These are phyloP conservation scores for Sporophila hypoxantha DNA, from an alignment of 2,113 vertebrate genomes.

Conservation along the genomic window DNA sequence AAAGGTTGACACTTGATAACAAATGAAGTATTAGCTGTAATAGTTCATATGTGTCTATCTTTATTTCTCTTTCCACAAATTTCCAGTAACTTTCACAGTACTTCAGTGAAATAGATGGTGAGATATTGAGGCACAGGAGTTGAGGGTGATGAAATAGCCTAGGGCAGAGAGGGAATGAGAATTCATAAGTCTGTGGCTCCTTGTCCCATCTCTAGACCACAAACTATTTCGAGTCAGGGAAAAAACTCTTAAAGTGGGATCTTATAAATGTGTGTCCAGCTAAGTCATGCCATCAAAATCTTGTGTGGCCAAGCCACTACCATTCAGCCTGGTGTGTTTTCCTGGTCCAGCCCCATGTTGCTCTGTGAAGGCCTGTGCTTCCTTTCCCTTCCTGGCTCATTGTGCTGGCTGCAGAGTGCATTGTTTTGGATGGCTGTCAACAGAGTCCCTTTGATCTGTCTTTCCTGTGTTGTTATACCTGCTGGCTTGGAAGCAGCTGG, in stretches of 20 bases:
- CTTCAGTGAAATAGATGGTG: background rate
- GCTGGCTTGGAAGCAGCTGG: background rate
- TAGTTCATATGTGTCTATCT: background rate
- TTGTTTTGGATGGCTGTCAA: slow-evolving; percentile 27
- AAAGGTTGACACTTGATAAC: background rate
- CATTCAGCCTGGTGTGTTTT: background rate
- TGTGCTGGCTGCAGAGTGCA: background rate
- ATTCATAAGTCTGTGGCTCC: background rate
- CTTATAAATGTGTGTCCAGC: background rate
- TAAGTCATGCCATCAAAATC: background rate
- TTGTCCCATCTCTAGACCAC: background rate
- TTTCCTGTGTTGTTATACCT: slow-evolving; percentile 24
- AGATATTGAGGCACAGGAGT: background rate
- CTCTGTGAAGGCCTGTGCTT: slow-evolving; percentile 21
- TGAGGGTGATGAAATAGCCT: background rate
- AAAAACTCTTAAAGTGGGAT: background rate
- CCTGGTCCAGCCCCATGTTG: background rate
- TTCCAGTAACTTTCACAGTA: background rate
- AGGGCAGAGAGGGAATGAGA: background rate
- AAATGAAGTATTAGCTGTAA: background rate
- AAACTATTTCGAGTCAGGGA: background rate
- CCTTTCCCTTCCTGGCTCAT: slow-evolving; percentile 10
- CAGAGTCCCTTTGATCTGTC: slow-evolving; percentile 16
- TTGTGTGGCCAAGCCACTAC: background rate
- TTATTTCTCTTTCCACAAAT: background rate